A percentile compares a stretch with the other conserved stretches of the same genome.
Conservation (phyloP, 2,113 vertebrate species). For the Riparia riparia region DNA sequence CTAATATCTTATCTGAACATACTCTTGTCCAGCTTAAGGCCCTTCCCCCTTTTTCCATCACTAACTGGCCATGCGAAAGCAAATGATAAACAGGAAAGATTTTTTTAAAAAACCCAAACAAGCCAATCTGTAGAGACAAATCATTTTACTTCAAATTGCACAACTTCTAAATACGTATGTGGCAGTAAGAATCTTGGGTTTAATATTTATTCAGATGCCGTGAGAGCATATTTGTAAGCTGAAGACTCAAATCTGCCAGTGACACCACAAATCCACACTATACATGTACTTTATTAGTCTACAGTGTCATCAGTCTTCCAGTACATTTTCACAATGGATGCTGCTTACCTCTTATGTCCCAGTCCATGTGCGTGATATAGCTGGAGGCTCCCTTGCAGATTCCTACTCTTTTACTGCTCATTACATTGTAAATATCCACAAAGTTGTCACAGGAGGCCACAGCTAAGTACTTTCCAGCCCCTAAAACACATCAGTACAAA, state of each 20-base stretch:
- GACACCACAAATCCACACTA: background rate
- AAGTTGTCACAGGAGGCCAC: slow-evolving; percentile 96
- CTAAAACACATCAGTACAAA: slow-evolving; percentile 73
- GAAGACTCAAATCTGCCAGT: background rate
- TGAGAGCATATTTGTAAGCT: background rate
- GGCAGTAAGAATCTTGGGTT: background rate
- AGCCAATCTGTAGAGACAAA: background rate
- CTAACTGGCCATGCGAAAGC: background rate
- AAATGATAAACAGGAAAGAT: background rate
- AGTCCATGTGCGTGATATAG: slow-evolving; percentile 95
- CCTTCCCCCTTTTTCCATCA: background rate
- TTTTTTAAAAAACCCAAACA: background rate
- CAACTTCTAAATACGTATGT: background rate
- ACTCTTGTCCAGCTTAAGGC: background rate
- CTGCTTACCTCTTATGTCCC: slow-evolving; percentile 92
- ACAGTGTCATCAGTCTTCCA: background rate
- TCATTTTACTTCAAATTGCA: background rate
- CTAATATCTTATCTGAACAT: background rate
- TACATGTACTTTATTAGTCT: background rate
- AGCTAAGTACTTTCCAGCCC: slow-evolving; percentile 93
- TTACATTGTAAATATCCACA: slow-evolving; percentile 96
- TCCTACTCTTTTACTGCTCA: slow-evolving; percentile 96
- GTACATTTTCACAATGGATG: background rate
- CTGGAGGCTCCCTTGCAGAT: slow-evolving; percentile 94
- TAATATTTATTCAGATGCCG: background rate